These are phyloP conservation scores for Formica exsecta DNA, from an alignment of 1,140 invertebrate species.

Conservation along the genomic window DNA sequence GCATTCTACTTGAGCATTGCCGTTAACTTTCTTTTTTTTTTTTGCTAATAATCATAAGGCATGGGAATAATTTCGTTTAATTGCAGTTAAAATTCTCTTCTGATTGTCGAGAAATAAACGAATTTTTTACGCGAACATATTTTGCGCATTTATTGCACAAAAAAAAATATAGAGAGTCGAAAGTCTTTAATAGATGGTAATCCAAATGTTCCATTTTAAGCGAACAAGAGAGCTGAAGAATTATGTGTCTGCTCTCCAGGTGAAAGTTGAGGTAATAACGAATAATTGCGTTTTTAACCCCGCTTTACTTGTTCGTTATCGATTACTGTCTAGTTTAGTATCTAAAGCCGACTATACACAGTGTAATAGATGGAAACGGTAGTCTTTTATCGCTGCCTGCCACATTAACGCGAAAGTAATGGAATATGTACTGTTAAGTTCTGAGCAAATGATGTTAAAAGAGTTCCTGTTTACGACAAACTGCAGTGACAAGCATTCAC, in stretches of 20 bases:
- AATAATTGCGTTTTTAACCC: constrained; percentile 21
- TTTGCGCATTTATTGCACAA: neutral
- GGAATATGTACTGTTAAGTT: constrained; percentile 49
- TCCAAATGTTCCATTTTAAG: neutral
- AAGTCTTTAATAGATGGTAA: neutral
- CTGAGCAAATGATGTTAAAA: constrained; percentile 37
- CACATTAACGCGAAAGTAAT: constrained; percentile 48
- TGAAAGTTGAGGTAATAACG: constrained; percentile 40
- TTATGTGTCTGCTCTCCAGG: constrained; percentile 14
- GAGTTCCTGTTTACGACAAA: constrained; percentile 44
- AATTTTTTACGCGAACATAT: neutral
- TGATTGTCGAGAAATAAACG: neutral
- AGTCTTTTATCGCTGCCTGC: constrained; percentile 12
- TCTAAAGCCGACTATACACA: neutral
- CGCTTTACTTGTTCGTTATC: neutral
- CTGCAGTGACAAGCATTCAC: constrained; percentile 27
- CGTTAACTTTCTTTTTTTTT: neutral
- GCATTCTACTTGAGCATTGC: neutral
- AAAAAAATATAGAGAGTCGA: neutral
- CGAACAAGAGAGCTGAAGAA: constrained; percentile 3
- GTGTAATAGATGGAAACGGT: constrained; percentile 16
- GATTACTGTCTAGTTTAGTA: constrained; percentile 20
- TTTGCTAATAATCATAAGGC: neutral
- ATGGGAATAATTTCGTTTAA: neutral
- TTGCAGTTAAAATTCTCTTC: no score